Evolutionary conservation across 2,797 vertebrate species (phyloP).

Genomic region (Xyrichtys novacula): DNA sequence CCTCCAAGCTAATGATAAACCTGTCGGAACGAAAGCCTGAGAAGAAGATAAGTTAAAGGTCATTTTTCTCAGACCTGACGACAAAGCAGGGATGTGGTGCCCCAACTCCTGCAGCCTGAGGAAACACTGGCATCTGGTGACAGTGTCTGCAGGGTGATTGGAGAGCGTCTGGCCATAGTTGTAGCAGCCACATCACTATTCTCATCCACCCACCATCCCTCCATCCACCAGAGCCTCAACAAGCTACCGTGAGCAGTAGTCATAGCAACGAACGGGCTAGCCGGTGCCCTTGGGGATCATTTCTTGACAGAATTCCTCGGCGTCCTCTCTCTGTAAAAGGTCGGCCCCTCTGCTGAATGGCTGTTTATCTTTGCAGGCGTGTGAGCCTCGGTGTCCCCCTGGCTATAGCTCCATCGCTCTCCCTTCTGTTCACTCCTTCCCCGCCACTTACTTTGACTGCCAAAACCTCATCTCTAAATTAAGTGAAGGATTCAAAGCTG

Average conservation of each 20-base stretch:
- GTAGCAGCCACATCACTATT: conserved; percentile 63
- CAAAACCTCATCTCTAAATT: conserved; percentile 46
- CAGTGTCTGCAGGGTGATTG: conserved; percentile 41
- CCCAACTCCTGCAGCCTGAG: conserved; percentile 53
- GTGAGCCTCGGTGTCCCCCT: conserved; percentile 46
- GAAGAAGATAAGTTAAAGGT: conserved; percentile 53
- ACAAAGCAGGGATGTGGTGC: conserved; percentile 42
- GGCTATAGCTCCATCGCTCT: conserved; percentile 39
- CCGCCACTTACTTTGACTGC: conserved; percentile 36
- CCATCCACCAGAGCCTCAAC: conserved; percentile 49
- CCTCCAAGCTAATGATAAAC: conserved; percentile 32
- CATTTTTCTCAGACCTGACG: conserved; percentile 37
- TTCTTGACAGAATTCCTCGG: conserved; percentile 80
- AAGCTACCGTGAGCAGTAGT: conserved; percentile 65
- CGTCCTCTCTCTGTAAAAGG: conserved; percentile 76
- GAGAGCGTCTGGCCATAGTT: conserved; percentile 41
- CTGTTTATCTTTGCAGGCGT: conserved; percentile 74
- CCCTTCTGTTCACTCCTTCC: conserved; percentile 37
- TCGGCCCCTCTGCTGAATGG: conserved; percentile 69
- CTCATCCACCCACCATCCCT: conserved; percentile 69
- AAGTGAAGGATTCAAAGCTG: conserved; percentile 32
- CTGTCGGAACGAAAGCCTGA: conserved; percentile 26
- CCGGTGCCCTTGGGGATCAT: conserved; percentile 78
- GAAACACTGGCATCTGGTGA: conserved; percentile 61
- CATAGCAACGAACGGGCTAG: conserved; percentile 81